Conservation (phyloP, 2,888 invertebrate species). For the Amphipyra tragopoginis region DNA sequence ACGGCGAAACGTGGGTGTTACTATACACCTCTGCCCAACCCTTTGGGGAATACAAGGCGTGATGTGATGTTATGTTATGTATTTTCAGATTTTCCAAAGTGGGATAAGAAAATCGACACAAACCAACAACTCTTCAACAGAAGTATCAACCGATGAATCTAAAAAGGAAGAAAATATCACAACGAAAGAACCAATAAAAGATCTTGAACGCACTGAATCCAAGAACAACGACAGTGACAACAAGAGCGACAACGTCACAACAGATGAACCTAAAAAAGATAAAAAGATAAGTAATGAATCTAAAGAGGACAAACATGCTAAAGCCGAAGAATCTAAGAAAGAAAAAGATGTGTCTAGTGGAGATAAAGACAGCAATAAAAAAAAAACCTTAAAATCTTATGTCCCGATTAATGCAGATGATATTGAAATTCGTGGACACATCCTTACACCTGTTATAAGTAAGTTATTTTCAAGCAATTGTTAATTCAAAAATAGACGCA, state of each 20-base stretch:
- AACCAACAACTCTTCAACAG: not conserved
- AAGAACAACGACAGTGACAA: not conserved
- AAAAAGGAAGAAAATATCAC: not conserved
- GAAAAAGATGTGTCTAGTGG: not conserved
- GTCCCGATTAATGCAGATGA: not conserved
- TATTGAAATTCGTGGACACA: not conserved
- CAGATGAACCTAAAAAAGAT: not conserved
- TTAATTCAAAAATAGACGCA: not conserved
- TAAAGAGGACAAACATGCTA: not conserved
- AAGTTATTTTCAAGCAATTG: not conserved
- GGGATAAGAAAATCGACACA: not conserved
- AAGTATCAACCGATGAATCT: not conserved
- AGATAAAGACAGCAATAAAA: not conserved
- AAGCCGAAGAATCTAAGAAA: not conserved
- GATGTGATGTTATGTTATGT: too few species aligned
- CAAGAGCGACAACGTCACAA: not conserved
- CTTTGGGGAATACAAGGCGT: too few species aligned
- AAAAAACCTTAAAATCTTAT: not conserved
- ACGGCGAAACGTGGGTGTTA: too few species aligned
- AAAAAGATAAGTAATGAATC: not conserved
- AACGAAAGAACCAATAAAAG: not conserved
- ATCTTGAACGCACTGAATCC: not conserved
- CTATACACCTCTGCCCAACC: too few species aligned
- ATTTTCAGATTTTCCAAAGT: slow-evolving; percentile 24
- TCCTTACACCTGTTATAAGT: slow-evolving; percentile 14